Evolutionary conservation across 2,113 vertebrate genomes (phyloP).

Genomic region (Platysteira castanea): DNA sequence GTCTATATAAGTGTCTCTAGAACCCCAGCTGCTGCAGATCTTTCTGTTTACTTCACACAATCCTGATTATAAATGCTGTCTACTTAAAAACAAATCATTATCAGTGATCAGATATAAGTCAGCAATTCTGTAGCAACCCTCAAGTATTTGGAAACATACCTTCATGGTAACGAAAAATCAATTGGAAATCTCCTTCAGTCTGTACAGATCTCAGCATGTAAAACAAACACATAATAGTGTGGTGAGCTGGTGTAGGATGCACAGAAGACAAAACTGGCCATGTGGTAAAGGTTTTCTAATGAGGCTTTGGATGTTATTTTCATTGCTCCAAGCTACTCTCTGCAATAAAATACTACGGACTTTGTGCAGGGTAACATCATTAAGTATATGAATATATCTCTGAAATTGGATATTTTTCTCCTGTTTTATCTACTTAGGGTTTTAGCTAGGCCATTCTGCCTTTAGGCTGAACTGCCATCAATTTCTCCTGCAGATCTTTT

Average conservation of each 20-base stretch:
- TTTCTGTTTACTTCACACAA: not conserved
- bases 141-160: not conserved
- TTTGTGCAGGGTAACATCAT: slow-evolving; percentile 28
- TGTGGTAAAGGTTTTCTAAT: slow-evolving; percentile 3
- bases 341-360: slow-evolving; percentile 26
- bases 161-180: not conserved
- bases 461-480: not conserved
- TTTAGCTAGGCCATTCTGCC: not conserved
- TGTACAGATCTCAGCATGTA: not conserved
- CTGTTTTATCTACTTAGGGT: not conserved
- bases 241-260: not conserved
- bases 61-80: not conserved
- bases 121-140: not conserved
- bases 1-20: not conserved
- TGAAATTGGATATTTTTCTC: not conserved
- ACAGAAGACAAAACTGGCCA: not conserved
- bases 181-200: not conserved
- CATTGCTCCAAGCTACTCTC: slow-evolving; percentile 30
- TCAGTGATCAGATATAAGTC: not conserved
- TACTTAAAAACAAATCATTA: not conserved
- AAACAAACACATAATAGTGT: not conserved
- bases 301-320: slow-evolving; percentile 47
- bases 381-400: not conserved
- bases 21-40: not conserved
- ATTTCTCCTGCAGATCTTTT: not conserved